A percentile compares a stretch with the other conserved stretches of the same genome.
Conservation (phyloP, 2,888 invertebrate species). For the Ophion ellenae region DNA sequence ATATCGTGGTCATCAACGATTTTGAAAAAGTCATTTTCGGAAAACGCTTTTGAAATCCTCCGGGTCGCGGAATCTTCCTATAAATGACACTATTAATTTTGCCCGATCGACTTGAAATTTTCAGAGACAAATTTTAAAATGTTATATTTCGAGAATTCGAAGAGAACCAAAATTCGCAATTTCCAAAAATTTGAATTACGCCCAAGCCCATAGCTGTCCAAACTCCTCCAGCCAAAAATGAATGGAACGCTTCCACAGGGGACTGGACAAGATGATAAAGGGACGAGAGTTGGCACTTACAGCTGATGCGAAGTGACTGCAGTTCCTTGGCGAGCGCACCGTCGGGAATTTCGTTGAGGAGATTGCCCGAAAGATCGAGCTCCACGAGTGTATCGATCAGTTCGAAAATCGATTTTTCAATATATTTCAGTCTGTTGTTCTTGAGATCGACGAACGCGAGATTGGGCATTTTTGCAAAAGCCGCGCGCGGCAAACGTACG, state of each 20-base stretch:
- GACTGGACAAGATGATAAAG: neutral
- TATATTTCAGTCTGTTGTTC: slow-evolving; percentile 87
- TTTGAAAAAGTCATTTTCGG: no score
- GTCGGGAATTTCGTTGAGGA: slow-evolving; percentile 87
- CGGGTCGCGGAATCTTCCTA: no score
- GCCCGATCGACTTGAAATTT: no score
- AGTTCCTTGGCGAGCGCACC: slow-evolving; percentile 88
- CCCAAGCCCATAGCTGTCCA: no score
- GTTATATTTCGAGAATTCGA: no score
- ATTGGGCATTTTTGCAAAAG: slow-evolving; percentile 88
- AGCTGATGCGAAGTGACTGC: slow-evolving; percentile 85
- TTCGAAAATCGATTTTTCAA: slow-evolving; percentile 87
- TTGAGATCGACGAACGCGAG: slow-evolving; percentile 89
- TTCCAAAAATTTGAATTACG: no score
- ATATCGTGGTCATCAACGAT: no score
- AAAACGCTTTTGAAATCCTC: no score
- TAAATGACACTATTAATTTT: no score
- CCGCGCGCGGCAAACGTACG: slow-evolving; percentile 87
- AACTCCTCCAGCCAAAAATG: neutral
- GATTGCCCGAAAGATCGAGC: slow-evolving; percentile 89
- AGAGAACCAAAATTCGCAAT: no score
- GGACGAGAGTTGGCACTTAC: slow-evolving; percentile 61
- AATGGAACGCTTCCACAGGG: no score
- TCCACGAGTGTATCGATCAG: slow-evolving; percentile 88
- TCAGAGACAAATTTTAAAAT: no score